phyloP scores from a whole-genome alignment of 2,797 vertebrate species.

The Denticeps clupeoides region DNA sequence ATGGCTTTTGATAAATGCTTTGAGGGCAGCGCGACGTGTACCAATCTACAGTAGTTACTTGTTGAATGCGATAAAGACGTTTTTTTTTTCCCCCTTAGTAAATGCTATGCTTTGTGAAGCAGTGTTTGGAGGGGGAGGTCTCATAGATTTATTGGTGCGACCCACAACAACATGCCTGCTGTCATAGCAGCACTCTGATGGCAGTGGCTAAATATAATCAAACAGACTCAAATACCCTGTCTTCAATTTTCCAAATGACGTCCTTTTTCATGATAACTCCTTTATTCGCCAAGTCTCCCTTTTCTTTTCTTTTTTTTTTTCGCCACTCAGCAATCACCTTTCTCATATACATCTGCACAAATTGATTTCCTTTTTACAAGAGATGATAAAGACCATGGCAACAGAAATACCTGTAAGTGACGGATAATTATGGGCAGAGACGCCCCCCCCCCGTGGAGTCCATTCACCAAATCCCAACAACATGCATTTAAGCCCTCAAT shows the following conservation, averaged over 20 bases:
- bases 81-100: background rate
- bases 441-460: conserved; percentile 75
- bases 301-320: conserved; percentile 27
- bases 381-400: conserved; percentile 69
- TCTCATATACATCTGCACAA: conserved; percentile 65
- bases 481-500: conserved; percentile 87
- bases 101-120: background rate
- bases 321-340: conserved; percentile 45
- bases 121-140: background rate
- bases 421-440: conserved; percentile 77
- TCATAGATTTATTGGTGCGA: background rate
- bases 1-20: no score
- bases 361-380: conserved; percentile 69
- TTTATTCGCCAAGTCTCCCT: conserved; percentile 20
- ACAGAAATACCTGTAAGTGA: conserved; percentile 89
- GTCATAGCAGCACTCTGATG: conserved; percentile 30
- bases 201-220: conserved; percentile 20
- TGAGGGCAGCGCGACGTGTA: no score
- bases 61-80: no score
- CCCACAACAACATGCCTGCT: conserved; percentile 8
- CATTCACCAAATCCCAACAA: conserved; percentile 74
- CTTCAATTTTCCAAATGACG: conserved; percentile 44
- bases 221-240: conserved; percentile 39
- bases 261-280: conserved; percentile 44
- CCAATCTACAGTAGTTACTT: no score